Evolutionary conservation across 2,113 vertebrate genomes (phyloP), one percentile per base, ranked within the genome.

Genomic region (Dromaius novaehollandiae): DNA sequence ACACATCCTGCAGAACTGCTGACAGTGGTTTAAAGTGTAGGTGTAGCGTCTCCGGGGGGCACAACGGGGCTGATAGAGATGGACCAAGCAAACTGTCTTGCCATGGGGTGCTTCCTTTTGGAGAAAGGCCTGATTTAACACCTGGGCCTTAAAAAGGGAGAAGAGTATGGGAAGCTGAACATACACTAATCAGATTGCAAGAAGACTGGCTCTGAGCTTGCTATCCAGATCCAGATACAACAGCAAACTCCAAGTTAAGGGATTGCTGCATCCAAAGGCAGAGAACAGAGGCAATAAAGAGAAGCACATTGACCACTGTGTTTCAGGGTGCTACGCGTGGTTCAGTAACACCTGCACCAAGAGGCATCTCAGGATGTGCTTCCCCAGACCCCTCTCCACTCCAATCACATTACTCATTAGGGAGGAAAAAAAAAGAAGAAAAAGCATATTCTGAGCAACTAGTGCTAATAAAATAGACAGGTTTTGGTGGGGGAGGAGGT

Each of bases 241-340:
- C n/a, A n/a, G n/a, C n/a, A n/a, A n/a, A n/a, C n/a, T n/a, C n/a
- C n/a, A n/a, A n/a, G n/a, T n/a, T n/a, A n/a, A n/a, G n/a, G n/a
- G n/a, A n/a, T n/a, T n/a, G n/a, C n/a, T n/a, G n/a, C n/a, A n/a
- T 21, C 17, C 69, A 7, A 20, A 65, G 32, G 36, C 63, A 53
- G 13, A 46, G 20, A 16, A 2, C 0, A 4, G 0, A 4, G 46
- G 8, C 46, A 48, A 19, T 48, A 48, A 48, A 48, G 63, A 71
- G 20, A 50, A 76, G 38, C 1, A 4, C 0, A 0, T 5, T 48
- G 46, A 48, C 7, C 46, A 19, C 18, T 18, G 46, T 30, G 2
- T 51, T 46, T 7, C 48, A 36, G 63, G 46, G 25, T 10, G 2
- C 7, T 51, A 5, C 6, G 1, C 38, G 16, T 30, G 9, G 16